Base-by-base conservation (phyloP, 2,797 vertebrate species). In the Acanthurus tractus region DNA sequence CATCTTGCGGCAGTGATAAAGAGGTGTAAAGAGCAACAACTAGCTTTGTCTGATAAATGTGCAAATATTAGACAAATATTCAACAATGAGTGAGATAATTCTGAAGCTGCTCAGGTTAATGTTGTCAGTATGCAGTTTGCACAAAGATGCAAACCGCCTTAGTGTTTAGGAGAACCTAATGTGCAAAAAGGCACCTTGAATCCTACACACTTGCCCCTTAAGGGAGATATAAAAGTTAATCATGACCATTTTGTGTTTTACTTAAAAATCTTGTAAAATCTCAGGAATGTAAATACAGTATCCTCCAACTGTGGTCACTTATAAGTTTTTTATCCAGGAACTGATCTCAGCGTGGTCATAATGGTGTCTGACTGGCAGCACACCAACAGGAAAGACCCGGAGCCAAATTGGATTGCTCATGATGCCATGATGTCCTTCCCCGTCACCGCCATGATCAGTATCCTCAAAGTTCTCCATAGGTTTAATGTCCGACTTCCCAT, bases 321-420 rank as follows among this genome's bases (percentile, higher is more conserved):
- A 40, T 11, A 22, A 22, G 3, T 25, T 14, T 55, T 50, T 36
- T 36, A 11, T 79, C 38, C 86, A 97, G 96, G 96, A 49, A 95
- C 96, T 68, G 96, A 96, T 0, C 89, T 97, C 12, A 95, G 96
- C 84, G 96, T 97, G 95, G 97, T 97, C 82, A 94, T 97, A 62
- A 88, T 97, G 93, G 84, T 97, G 8, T 94, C 96, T 42, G 92
- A 92, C 85, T 97, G 96, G 96, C 95, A 96, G 63, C 93, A 94
- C 89, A 96, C 94, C 45, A 88, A 55, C 3, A 83, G 94, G n/a
- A 56, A 46, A 1, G 86, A 89, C 44, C 73, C 23, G 0, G 79
- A 93, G 40, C 79, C 22, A 0, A 42, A 93, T 38, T 82, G 92
- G 8, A 86, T 97, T 91, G 89, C 94, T 1, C 88, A 88, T 62